A percentile compares a stretch with the other conserved stretches of the same genome.
phyloP scores from a whole-genome alignment of 2,113 vertebrate genomes.

The Pampusana beccarii region DNA sequence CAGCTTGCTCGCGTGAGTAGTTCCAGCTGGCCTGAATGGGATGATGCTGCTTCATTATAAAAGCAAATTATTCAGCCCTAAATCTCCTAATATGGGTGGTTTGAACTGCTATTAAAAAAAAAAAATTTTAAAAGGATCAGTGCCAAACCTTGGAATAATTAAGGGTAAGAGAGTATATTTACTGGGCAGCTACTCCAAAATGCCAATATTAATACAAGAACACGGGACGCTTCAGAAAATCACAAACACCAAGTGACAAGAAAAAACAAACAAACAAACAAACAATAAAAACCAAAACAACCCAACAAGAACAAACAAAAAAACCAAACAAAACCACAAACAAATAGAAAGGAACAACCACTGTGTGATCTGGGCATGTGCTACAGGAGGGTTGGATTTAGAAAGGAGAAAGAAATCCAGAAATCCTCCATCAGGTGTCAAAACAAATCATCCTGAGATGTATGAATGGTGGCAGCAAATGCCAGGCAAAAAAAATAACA shows the following conservation, averaged over 20 bases:
- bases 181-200: not conserved
- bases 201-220: not conserved
- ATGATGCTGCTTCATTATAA: not conserved
- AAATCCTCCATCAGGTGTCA: not conserved
- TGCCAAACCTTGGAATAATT: not conserved
- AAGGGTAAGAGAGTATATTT: not conserved
- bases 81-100: not conserved
- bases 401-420: conserved; percentile 32
- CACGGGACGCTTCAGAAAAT: not conserved
- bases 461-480: conserved; percentile 46
- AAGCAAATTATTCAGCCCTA: not conserved
- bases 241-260: not conserved
- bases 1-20: not conserved
- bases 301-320: too few species aligned
- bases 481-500: conserved; percentile 59
- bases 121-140: not conserved
- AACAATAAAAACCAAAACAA: too few species aligned
- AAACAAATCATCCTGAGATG: conserved; percentile 41
- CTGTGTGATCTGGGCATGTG: not conserved
- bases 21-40: not conserved
- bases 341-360: not conserved
- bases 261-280: too few species aligned
- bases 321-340: not conserved
- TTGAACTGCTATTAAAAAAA: not conserved
- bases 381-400: not conserved